Evolutionary conservation across 2,797 vertebrate species (phyloP).

Genomic region (Coccyzus lansbergi): DNA sequence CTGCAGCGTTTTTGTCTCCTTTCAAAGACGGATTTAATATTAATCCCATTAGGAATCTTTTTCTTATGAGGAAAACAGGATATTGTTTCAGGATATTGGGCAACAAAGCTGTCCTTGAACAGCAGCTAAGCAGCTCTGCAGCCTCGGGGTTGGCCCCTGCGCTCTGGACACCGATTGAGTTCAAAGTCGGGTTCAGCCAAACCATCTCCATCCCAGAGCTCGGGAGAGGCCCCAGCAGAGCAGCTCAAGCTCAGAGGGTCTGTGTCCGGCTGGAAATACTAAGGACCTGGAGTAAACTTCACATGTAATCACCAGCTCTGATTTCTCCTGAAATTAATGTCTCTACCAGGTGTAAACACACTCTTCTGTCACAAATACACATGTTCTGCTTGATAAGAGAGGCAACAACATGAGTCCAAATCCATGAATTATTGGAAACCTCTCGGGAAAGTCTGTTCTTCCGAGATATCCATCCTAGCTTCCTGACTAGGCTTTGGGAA

Average conservation of each 20-base stretch:
- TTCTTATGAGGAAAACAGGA: conserved; percentile 58
- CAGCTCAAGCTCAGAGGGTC: neutral
- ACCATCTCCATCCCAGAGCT: neutral
- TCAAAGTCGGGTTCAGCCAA: neutral
- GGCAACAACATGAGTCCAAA: neutral
- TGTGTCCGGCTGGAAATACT: neutral
- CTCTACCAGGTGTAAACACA: conserved; percentile 6
- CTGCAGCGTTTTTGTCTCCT: neutral
- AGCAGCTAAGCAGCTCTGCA: conserved; percentile 27
- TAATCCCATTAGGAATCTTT: conserved; percentile 58
- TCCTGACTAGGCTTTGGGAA: conserved; percentile 25
- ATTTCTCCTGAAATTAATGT: conserved; percentile 3
- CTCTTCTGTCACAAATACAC: neutral
- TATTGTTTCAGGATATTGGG: conserved; percentile 64
- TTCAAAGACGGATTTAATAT: conserved; percentile 58
- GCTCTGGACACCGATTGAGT: neutral
- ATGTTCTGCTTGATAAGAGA: conserved; percentile 45
- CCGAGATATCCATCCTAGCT: conserved; percentile 33
- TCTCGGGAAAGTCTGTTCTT: conserved; percentile 48
- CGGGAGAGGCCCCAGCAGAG: neutral
- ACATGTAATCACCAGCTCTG: neutral
- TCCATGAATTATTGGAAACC: conserved; percentile 46
- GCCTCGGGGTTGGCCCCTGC: neutral
- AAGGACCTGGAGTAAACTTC: neutral
- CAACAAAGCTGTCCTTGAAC: conserved; percentile 62